Evolutionary conservation across 2,888 invertebrate genomes (phyloP).

Genomic region (Shargacucullia verbasci): DNA sequence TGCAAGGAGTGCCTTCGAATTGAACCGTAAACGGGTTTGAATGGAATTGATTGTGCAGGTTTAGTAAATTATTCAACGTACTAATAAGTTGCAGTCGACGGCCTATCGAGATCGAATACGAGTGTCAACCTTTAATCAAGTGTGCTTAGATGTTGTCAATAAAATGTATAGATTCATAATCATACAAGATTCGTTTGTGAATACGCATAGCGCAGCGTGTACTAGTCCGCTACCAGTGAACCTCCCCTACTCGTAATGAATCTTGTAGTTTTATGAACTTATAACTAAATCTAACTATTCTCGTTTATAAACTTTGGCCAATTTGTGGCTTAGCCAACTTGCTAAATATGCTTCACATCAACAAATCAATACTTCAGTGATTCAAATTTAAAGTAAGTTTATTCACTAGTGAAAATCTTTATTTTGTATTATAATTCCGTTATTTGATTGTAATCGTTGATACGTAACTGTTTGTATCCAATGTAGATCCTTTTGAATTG

Average conservation of each 20-base stretch:
- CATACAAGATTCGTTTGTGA: slow-evolving; percentile 50
- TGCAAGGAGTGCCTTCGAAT: slow-evolving; percentile 76
- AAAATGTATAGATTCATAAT: slow-evolving; percentile 51
- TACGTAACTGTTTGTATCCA: slow-evolving; percentile 18
- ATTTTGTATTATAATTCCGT: slow-evolving; percentile 3
- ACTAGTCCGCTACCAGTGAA: slow-evolving; percentile 46
- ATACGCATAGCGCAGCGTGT: slow-evolving; percentile 21
- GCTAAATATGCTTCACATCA: slow-evolving; percentile 37
- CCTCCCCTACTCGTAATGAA: slow-evolving; percentile 40
- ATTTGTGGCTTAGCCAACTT: slow-evolving; percentile 40
- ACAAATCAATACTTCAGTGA: slow-evolving; percentile 47
- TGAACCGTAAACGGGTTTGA: slow-evolving; percentile 59
- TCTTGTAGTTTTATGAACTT: slow-evolving; percentile 52
- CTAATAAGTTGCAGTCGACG: slow-evolving; percentile 71
- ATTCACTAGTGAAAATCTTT: slow-evolving; percentile 3
- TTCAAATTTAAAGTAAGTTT: background rate
- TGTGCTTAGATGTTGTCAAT: slow-evolving; percentile 63
- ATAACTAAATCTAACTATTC: slow-evolving; percentile 30
- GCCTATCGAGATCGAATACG: slow-evolving; percentile 68
- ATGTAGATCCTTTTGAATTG: slow-evolving; percentile 4
- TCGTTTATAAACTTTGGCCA: slow-evolving; percentile 45
- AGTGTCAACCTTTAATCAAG: slow-evolving; percentile 50
- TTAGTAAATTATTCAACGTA: slow-evolving; percentile 74
- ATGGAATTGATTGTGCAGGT: slow-evolving; percentile 63
- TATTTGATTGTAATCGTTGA: slow-evolving; percentile 16